Evolutionary conservation across 2,113 vertebrate species (phyloP).

Genomic region (Protomyctophum bolini): DNA sequence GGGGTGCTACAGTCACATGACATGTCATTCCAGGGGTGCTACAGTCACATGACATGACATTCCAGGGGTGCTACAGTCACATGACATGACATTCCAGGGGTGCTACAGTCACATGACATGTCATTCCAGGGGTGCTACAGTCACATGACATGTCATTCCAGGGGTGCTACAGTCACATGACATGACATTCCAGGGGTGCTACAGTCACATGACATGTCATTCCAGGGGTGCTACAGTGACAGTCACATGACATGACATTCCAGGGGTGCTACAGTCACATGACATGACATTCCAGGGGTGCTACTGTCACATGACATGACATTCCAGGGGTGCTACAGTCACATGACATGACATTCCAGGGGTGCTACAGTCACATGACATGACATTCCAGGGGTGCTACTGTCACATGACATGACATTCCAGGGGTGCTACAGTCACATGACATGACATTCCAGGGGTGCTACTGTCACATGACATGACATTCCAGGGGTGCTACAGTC

Average conservation of each 20-base stretch:
- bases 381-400: too few species aligned
- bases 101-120: slow-evolving; percentile 47
- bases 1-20: slow-evolving; percentile 43
- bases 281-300: too few species aligned
- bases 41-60: slow-evolving; percentile 44
- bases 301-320: slow-evolving; percentile 47
- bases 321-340: slow-evolving; percentile 46
- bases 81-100: too few species aligned
- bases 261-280: slow-evolving; percentile 45
- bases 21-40: too few species aligned
- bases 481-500: slow-evolving; percentile 46
- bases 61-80: slow-evolving; percentile 46
- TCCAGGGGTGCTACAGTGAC: too few species aligned
- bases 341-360: too few species aligned
- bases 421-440: slow-evolving; percentile 45
- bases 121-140: slow-evolving; percentile 42
- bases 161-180: slow-evolving; percentile 43
- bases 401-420: slow-evolving; percentile 42
- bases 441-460: too few species aligned
- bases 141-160: too few species aligned
- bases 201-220: slow-evolving; percentile 44
- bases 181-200: too few species aligned
- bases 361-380: slow-evolving; percentile 43
- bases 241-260: slow-evolving; percentile 42
- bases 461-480: slow-evolving; percentile 47